phyloP scores from a whole-genome alignment of 2,888 invertebrate species.

The Axea sp. region DNA sequence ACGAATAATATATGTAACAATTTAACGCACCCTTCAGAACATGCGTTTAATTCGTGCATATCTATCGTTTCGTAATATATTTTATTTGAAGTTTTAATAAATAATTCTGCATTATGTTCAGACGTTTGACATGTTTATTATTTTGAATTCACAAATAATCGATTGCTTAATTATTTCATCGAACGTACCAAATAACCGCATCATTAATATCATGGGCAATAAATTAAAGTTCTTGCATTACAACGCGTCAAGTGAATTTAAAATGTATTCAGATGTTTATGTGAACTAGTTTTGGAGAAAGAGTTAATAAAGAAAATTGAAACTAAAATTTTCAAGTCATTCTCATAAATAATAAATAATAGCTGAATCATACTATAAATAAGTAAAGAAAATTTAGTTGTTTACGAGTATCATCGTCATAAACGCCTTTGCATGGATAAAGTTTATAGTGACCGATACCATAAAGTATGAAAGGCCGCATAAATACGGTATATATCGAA shows the following conservation, averaged over 20 bases:
- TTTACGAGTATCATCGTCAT: constrained; percentile 26
- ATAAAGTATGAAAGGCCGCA: constrained; percentile 22
- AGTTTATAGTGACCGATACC: constrained; percentile 26
- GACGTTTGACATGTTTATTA: no score
- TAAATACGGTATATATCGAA: constrained; percentile 30
- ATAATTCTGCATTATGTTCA: no score
- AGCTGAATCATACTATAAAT: constrained; percentile 1
- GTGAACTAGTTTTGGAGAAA: neutral
- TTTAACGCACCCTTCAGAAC: no score
- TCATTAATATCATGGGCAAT: no score
- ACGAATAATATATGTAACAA: no score
- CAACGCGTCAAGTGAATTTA: neutral
- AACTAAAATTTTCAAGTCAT: neutral
- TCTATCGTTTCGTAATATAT: no score
- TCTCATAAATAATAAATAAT: constrained; percentile 8
- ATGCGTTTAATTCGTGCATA: no score
- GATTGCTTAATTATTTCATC: no score
- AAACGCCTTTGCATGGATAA: constrained; percentile 29
- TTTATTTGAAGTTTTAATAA: no score
- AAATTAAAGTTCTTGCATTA: constrained; percentile 2
- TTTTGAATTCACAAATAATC: no score
- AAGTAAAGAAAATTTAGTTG: constrained; percentile 22
- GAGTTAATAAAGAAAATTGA: neutral
- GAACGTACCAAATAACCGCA: no score
- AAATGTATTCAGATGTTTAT: constrained; percentile 1